Base-by-base conservation (phyloP, 2,888 invertebrate genomes). In the Microctonus brassicae region DNA sequence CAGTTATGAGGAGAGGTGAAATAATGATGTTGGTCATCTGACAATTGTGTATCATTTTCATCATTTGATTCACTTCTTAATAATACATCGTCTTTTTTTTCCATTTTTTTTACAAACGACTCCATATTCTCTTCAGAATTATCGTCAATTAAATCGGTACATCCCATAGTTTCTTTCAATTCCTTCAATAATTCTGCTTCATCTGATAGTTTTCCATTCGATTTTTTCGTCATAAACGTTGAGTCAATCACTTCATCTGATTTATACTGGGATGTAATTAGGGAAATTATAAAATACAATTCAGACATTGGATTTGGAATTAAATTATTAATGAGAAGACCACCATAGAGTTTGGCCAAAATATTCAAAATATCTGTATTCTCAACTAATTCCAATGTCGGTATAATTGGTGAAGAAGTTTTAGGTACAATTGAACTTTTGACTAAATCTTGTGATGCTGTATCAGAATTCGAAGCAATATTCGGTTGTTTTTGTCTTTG, bases 241-340 rank as follows among this genome's bases (percentile, higher is more conserved):
- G 26, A 13, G 13, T 73, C 22, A 52, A 64, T 29, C n/a, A 17
- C 42, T 6, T 26, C 55, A 36, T 53, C 29, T 6, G 66, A 39
- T 73, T 71, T 76, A 69, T 81, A 85, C 73, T 90, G 90, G 75
- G 90, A 89, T 0, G 89, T 90, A 26, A 94, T 87, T 69, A 94
- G 88, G 0, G 93, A 91, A 79, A 93, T 89, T 24, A 94, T 82
- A 86, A 93, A 94, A 86, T 93, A 92, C 70, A 94, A 87, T 85
- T 94, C 94, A 0, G 91, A 90, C 75, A 91, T 90, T 4, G 92
- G 83, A 86, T 93, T 94, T 29, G 93, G 86, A 26, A 93, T 90
- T 65, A 93, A 87, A 82, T 91, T 91, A 79, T 90, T 89, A 76
- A 90, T 89, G 11, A 94, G 83, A 75, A 93, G 88, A 64, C 86